Evolutionary conservation across 2,888 invertebrate species (phyloP).

Genomic region (Drosophila fulvimacula): DNA sequence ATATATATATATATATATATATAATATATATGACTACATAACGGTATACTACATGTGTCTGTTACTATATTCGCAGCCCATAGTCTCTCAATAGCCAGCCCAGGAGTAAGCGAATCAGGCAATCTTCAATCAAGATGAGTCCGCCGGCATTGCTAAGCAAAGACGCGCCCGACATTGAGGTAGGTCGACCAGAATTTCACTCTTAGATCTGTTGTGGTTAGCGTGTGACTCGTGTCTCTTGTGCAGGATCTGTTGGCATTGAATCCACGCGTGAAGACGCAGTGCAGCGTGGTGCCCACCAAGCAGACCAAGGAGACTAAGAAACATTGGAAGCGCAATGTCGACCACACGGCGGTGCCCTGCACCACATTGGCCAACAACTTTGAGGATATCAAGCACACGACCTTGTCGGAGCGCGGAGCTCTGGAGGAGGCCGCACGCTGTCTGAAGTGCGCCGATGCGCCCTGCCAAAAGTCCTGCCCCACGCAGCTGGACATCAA

Average conservation of each 20-base stretch:
- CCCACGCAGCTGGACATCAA: slow-evolving; percentile 99
- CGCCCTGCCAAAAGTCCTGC: slow-evolving; percentile 99
- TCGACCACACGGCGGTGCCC: slow-evolving; percentile 88
- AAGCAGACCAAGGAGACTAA: slow-evolving; percentile 93
- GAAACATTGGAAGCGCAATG: slow-evolving; percentile 97
- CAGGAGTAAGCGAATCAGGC: neutral
- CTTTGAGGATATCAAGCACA: slow-evolving; percentile 98
- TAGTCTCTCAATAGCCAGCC: neutral
- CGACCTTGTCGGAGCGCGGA: slow-evolving; percentile 97
- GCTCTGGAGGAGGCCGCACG: slow-evolving; percentile 95
- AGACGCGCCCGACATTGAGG: slow-evolving; percentile 93
- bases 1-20: neutral
- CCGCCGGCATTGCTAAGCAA: slow-evolving; percentile 87
- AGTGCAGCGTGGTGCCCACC: slow-evolving; percentile 93
- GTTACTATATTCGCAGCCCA: slow-evolving; percentile 6
- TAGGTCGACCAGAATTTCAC: slow-evolving; percentile 83
- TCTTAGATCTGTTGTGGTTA: neutral
- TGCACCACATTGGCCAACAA: slow-evolving; percentile 92
- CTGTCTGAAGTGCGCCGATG: slow-evolving; percentile 97
- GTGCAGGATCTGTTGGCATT: slow-evolving; percentile 92
- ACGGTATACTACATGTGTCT: neutral
- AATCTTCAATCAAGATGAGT: slow-evolving; percentile 70
- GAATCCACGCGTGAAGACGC: slow-evolving; percentile 92
- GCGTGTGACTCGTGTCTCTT: neutral
- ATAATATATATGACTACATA: neutral